Conservation (phyloP, 1,140 invertebrate species). For the Tetragnatha versicolor region DNA sequence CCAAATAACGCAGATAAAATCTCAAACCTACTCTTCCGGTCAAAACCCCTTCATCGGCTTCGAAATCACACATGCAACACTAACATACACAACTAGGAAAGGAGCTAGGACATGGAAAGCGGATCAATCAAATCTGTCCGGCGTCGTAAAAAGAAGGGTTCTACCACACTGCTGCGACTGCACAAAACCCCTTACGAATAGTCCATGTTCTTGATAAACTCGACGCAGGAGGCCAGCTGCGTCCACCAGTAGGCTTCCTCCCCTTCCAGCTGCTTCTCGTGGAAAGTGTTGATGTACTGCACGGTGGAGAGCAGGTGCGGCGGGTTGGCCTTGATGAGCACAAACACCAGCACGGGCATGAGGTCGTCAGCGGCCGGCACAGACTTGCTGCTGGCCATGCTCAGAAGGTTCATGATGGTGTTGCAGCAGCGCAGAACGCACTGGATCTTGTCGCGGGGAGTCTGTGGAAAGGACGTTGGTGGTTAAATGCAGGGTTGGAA, state of each 20-base stretch:
- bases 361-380: slow-evolving; percentile 97
- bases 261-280: slow-evolving; percentile 81
- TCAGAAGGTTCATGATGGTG: slow-evolving; percentile 88
- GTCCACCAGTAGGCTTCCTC: slow-evolving; percentile 99
- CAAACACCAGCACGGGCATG: slow-evolving; percentile 94
- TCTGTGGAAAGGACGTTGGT: slow-evolving; percentile 65
- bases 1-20: not conserved
- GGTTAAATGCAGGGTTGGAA: not conserved
- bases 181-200: slow-evolving; percentile 64
- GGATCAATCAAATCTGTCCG: too few species aligned
- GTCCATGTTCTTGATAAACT: slow-evolving; percentile 98
- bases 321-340: slow-evolving; percentile 96
- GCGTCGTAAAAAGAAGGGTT: not conserved
- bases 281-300: slow-evolving; percentile 95
- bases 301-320: slow-evolving; percentile 93
- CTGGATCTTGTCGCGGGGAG: slow-evolving; percentile 91
- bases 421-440: slow-evolving; percentile 86
- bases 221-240: slow-evolving; percentile 94
- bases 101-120: not conserved
- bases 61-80: too few species aligned
- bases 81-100: not conserved
- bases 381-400: slow-evolving; percentile 77
- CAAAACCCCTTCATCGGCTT: too few species aligned
- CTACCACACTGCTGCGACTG: not conserved
- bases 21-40: not conserved